Evolutionary conservation across 2,888 invertebrate genomes (phyloP).

Genomic region (Erebia aethiops): DNA sequence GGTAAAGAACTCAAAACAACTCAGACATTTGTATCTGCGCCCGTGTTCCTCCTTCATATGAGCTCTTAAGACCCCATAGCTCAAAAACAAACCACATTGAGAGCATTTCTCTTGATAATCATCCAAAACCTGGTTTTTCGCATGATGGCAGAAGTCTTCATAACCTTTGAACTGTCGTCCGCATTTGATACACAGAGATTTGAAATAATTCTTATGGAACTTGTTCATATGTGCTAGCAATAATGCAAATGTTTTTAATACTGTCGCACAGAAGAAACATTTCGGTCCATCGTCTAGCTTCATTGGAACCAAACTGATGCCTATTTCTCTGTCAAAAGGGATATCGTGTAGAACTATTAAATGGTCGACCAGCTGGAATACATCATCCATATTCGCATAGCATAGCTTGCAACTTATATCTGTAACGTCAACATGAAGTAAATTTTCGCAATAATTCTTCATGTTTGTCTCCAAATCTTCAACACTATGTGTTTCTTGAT

Average conservation of each 20-base stretch:
- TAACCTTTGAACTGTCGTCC: conserved; percentile 64
- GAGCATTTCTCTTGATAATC: conserved; percentile 38
- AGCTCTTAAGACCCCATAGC: conserved; percentile 35
- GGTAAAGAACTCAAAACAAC: conserved; percentile 42
- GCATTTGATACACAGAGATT: conserved; percentile 55
- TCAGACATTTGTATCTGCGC: conserved; percentile 42
- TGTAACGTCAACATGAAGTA: conserved; percentile 53
- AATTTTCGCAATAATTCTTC: conserved; percentile 43
- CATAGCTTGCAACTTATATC: conserved; percentile 54
- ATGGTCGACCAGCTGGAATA: conserved; percentile 51
- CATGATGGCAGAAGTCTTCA: conserved; percentile 56
- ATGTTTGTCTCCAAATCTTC: conserved; percentile 46
- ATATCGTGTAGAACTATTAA: conserved; percentile 44
- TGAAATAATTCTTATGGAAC: conserved; percentile 48
- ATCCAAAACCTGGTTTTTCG: conserved; percentile 46
- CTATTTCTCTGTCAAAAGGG: conserved; percentile 40
- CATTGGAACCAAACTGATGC: conserved; percentile 47
- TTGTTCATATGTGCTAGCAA: conserved; percentile 53
- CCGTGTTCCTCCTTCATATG: conserved; percentile 44
- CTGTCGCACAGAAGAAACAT: conserved; percentile 54
- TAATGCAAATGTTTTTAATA: conserved; percentile 52
- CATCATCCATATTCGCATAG: conserved; percentile 39
- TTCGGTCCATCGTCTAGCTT: conserved; percentile 50
- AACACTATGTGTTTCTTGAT: conserved; percentile 41
- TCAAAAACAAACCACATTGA: conserved; percentile 37